phyloP scores from a whole-genome alignment of 2,113 vertebrate genomes.

The Saimiri boliviensis region DNA sequence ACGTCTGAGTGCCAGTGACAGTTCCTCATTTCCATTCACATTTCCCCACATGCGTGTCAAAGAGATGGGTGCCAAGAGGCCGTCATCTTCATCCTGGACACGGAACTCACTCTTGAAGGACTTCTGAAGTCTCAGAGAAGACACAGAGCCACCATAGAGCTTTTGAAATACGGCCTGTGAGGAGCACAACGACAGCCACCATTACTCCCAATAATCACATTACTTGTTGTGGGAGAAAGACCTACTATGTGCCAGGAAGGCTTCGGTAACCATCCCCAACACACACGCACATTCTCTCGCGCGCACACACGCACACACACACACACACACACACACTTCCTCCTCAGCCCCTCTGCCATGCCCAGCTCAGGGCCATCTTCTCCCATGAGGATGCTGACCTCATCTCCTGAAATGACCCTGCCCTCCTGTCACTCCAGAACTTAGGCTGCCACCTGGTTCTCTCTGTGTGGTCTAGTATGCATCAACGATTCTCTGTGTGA shows the following conservation, averaged over 20 bases:
- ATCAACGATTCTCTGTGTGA: background rate
- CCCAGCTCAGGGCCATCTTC: background rate
- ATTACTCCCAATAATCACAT: background rate
- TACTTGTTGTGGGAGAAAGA: background rate
- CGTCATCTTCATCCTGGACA: background rate
- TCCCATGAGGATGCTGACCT: background rate
- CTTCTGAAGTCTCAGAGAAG: background rate
- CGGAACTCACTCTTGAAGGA: background rate
- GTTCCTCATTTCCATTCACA: accelerated
- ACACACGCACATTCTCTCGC: background rate
- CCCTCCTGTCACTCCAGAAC: accelerated
- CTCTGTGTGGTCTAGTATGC: accelerated
- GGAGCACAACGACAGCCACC: background rate
- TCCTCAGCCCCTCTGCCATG: background rate
- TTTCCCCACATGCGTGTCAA: background rate
- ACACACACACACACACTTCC: accelerated
- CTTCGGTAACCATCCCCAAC: background rate
- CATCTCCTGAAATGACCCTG: no score
- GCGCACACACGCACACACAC: no score
- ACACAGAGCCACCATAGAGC: background rate
- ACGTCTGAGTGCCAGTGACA: background rate
- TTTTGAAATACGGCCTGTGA: background rate
- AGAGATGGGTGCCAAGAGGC: background rate
- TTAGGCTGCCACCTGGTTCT: background rate
- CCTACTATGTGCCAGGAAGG: background rate